Evolutionary conservation across 92 coral and sea anemone genomes (phyloP).

Genomic region (Paragorgia papillata): DNA sequence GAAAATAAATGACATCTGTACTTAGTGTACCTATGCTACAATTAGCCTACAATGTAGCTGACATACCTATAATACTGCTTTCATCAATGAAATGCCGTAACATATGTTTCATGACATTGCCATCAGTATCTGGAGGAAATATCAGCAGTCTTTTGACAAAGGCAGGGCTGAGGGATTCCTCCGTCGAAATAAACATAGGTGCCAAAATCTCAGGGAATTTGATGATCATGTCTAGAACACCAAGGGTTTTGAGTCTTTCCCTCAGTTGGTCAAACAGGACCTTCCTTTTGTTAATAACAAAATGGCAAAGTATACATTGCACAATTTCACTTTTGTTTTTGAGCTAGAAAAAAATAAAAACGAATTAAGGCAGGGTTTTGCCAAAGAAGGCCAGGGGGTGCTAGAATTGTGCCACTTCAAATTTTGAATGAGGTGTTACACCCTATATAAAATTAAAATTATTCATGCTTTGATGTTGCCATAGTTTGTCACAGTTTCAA

Average conservation of each 20-base stretch:
- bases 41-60: too few species aligned
- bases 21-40: too few species aligned
- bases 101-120: slow-evolving; percentile 38
- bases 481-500: too few species aligned
- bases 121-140: slow-evolving; percentile 13
- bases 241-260: slow-evolving; percentile 43
- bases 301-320: slow-evolving; percentile 43
- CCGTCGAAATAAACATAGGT: slow-evolving; percentile 23
- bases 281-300: slow-evolving; percentile 41
- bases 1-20: too few species aligned
- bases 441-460: too few species aligned
- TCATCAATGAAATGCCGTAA: slow-evolving; percentile 53
- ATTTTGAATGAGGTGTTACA: too few species aligned
- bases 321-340: slow-evolving; percentile 36
- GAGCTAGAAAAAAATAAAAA: slow-evolving; percentile 7
- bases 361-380: background rate
- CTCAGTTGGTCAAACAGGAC: slow-evolving; percentile 50
- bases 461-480: too few species aligned
- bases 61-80: slow-evolving; percentile 20
- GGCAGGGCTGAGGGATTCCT: slow-evolving; percentile 20
- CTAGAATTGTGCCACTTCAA: too few species aligned
- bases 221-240: slow-evolving; percentile 18
- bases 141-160: slow-evolving; percentile 34
- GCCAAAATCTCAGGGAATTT: slow-evolving; percentile 38
- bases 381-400: too few species aligned